These are phyloP conservation scores for Fabriciana adippe DNA, from an alignment of 2,888 invertebrate genomes.

Conservation along the genomic window DNA sequence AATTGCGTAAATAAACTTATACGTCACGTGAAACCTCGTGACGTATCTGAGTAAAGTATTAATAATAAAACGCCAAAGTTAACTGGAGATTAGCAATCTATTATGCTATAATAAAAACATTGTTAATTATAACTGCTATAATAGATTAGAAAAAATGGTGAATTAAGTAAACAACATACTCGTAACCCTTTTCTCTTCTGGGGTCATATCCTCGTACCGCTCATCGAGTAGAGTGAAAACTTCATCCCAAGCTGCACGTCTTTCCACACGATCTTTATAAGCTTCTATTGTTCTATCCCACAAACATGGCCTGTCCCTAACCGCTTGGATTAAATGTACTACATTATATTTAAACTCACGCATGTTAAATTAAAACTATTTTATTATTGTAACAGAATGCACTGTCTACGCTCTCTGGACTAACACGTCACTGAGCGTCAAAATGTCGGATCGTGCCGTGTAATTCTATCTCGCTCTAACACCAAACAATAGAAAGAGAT, in stretches of 20 bases:
- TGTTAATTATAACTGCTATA: too few relatives aligned
- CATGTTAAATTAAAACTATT: slow-evolving; percentile 46
- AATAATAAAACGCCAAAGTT: background rate
- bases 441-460: slow-evolving; percentile 61
- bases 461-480: slow-evolving; percentile 25
- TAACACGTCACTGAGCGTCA: slow-evolving; percentile 62
- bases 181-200: slow-evolving; percentile 58
- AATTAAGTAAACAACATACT: slow-evolving; percentile 46
- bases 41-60: background rate
- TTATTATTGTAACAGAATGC: slow-evolving; percentile 5
- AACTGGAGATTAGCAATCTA: too few relatives aligned
- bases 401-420: slow-evolving; percentile 55
- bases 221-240: slow-evolving; percentile 63
- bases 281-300: slow-evolving; percentile 71
- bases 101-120: too few relatives aligned
- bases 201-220: slow-evolving; percentile 60
- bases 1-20: background rate
- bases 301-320: slow-evolving; percentile 63
- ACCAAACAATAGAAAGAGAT: slow-evolving; percentile 24
- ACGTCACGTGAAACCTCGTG: slow-evolving; percentile 1
- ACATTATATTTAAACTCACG: slow-evolving; percentile 69
- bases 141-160: too few relatives aligned
- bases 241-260: slow-evolving; percentile 68
- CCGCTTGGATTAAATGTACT: slow-evolving; percentile 54
- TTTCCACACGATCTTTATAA: slow-evolving; percentile 70